Base-by-base conservation (phyloP, 2,888 invertebrate species). In the Drosophila infuscata region DNA sequence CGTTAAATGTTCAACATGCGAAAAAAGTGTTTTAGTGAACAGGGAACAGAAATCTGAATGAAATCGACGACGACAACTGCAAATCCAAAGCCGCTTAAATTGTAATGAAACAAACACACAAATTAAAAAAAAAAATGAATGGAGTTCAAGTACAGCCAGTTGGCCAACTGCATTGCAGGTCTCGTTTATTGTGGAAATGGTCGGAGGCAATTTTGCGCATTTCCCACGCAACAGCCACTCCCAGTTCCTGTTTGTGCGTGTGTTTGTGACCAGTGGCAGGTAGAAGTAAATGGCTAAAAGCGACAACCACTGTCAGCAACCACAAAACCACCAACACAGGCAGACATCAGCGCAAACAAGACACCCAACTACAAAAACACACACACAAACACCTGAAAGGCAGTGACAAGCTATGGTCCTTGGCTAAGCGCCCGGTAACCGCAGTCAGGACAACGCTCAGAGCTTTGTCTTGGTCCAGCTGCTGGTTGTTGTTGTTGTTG, bases 21-120 rank as follows among this genome's bases (percentile, higher is more conserved):
- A 36, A 61, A 53, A 58, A 32, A 20, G 33, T 36, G 33, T 36
- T 51, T 66, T 3, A 32, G 36, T 15, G 38, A 62, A 38, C 36
- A 29, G 9, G 9, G n/a, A 70, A 51, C 29, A 36, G 4, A 35
- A 20, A 17, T 64, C 57, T 53, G 64, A 43, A 53, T 56, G 65
- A 17, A 52, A 32, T 61, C 25, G 68, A 63, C 52, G 68, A 63
- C 52, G 70, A 70, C 64, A 70, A 63, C 58, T 56, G 51, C 61
- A 70, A 81, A 78, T 66, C 83, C 73, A 85, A 85, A 85, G 88
- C 90, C 69, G 85, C 88, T 85, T 85, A 85, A 88, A 89, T 38
- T 82, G 83, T 90, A 86, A 85, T 88, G 88, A 81, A 85, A 83
- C 80, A 62, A 20, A 33, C 70, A 59, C 49, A 56, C 57, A 51